These are phyloP conservation scores for Carcina quercana DNA, from an alignment of 2,888 invertebrate species.

Conservation along the genomic window DNA sequence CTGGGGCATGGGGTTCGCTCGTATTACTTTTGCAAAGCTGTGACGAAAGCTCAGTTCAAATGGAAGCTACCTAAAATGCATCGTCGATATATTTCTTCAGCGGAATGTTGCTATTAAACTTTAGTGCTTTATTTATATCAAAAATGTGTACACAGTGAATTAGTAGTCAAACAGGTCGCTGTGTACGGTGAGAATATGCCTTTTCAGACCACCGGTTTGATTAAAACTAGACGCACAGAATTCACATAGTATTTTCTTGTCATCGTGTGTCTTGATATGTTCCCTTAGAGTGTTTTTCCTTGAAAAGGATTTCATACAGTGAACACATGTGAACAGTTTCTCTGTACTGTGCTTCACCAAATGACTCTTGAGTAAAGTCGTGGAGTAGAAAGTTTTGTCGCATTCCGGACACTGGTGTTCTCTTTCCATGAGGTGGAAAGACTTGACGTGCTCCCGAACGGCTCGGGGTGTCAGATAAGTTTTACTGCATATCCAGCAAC, in stretches of 20 bases:
- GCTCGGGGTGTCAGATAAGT: conserved; percentile 16
- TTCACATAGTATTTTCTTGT: conserved; percentile 21
- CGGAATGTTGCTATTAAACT: too few species aligned
- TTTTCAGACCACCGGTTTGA: conserved; percentile 27
- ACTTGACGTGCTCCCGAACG: conserved; percentile 17
- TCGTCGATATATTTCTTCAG: too few species aligned
- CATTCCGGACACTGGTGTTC: conserved; percentile 21
- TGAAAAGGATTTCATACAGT: conserved; percentile 32
- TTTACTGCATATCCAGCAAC: conserved; percentile 23
- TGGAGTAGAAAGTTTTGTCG: conserved; percentile 35
- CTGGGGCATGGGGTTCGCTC: too few species aligned
- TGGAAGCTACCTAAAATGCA: too few species aligned
- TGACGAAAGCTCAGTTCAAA: too few species aligned
- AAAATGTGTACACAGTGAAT: background rate
- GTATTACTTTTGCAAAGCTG: too few species aligned
- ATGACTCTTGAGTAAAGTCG: conserved; percentile 39
- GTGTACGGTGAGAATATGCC: conserved; percentile 33
- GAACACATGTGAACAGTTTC: conserved; percentile 38
- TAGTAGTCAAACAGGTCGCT: conserved; percentile 15
- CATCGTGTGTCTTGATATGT: conserved; percentile 23
- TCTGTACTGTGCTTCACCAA: conserved; percentile 39
- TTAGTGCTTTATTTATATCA: too few species aligned
- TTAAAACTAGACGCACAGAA: conserved; percentile 25
- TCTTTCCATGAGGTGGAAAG: conserved; percentile 23
- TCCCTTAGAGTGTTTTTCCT: conserved; percentile 19